phyloP scores from a whole-genome alignment of 2,888 invertebrate species.

The Falcaria lacertinaria region DNA sequence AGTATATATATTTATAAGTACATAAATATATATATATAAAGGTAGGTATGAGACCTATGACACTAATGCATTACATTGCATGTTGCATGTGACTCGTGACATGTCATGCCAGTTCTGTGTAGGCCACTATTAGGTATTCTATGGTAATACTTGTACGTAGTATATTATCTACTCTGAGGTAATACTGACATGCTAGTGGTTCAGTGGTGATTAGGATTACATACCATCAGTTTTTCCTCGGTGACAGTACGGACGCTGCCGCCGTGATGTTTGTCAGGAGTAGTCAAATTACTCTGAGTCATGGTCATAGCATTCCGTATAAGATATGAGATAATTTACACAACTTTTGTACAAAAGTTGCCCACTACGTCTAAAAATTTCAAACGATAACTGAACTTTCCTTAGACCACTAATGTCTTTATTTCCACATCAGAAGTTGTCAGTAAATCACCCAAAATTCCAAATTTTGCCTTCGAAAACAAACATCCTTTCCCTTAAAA shows the following conservation, averaged over 20 bases:
- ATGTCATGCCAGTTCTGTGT: too few species aligned
- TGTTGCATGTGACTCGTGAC: too few species aligned
- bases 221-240: conserved; percentile 72
- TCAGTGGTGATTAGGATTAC: not conserved
- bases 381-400: not conserved
- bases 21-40: too few species aligned
- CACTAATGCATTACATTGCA: too few species aligned
- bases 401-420: not conserved
- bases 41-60: too few species aligned
- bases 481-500: not conserved
- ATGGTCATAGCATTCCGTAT: conserved; percentile 27
- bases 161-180: too few species aligned
- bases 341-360: not conserved
- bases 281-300: conserved; percentile 60
- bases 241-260: conserved; percentile 57
- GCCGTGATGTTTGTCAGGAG: conserved; percentile 55
- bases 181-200: too few species aligned
- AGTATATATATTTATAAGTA: too few species aligned
- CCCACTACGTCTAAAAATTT: not conserved
- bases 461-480: not conserved
- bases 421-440: not conserved
- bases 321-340: not conserved
- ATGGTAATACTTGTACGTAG: too few species aligned
- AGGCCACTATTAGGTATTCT: too few species aligned
- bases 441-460: not conserved